These are phyloP conservation scores for Pampusana beccarii DNA, from an alignment of 2,113 vertebrate species.

Conservation along the genomic window DNA sequence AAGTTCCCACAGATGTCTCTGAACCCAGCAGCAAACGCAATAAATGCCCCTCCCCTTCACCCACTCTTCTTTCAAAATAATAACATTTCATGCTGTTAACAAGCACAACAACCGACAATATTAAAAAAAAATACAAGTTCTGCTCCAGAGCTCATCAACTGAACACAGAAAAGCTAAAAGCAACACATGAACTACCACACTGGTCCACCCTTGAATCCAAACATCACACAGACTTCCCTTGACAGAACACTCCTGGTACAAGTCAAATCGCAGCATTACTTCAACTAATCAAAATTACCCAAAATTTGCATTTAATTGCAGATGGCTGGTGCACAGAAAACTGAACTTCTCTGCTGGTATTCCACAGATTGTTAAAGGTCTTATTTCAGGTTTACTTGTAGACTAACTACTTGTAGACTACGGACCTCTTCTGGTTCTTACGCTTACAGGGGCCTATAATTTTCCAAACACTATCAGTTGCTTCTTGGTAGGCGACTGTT, in stretches of 20 bases:
- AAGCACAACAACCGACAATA: not conserved
- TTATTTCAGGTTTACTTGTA: not conserved
- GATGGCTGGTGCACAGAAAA: not conserved
- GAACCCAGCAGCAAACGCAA: not conserved
- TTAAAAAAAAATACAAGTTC: not conserved
- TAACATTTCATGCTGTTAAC: not conserved
- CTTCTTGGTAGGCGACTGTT: not conserved
- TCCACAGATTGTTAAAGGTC: not conserved
- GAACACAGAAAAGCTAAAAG: not conserved
- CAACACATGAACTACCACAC: not conserved
- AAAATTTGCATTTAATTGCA: not conserved
- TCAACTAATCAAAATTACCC: not conserved
- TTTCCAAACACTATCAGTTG: not conserved
- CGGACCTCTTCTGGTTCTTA: not conserved
- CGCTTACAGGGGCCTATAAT: not conserved
- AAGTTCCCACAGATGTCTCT: not conserved
- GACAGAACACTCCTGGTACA: not conserved
- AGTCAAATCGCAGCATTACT: not conserved
- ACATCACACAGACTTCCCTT: accelerated
- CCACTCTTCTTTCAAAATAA: not conserved
- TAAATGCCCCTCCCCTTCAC: not conserved
- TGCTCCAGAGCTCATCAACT: not conserved
- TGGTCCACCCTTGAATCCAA: not conserved
- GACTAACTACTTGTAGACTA: not conserved
- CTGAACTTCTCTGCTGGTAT: not conserved